Conservation (phyloP, 2,797 vertebrate species). For the Apodemus agrarius region DNA sequence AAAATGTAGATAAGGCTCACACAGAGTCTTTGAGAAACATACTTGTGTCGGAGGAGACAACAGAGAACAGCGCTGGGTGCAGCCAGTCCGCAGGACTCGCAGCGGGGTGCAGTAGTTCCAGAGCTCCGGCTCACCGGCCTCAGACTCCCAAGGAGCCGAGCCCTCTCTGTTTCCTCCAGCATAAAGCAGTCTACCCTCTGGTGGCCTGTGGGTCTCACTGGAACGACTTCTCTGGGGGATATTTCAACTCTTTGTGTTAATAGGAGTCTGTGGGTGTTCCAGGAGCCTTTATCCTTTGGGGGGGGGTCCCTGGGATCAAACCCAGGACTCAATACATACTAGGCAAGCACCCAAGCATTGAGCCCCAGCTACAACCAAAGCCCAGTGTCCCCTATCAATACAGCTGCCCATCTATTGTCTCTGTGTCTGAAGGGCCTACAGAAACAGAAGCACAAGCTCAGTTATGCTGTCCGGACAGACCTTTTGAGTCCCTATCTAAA, state of each 20-base stretch:
- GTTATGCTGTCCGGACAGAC: neutral
- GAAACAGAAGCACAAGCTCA: neutral
- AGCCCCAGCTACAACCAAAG: neutral
- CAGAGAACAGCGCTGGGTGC: neutral
- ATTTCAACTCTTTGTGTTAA: neutral
- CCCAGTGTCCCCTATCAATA: neutral
- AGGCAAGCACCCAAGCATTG: neutral
- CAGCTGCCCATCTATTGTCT: conserved; percentile 59
- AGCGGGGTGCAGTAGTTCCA: neutral
- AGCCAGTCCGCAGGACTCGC: neutral
- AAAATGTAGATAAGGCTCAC: neutral
- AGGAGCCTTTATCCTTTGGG: neutral
- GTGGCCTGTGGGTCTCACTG: neutral
- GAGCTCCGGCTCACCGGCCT: neutral
- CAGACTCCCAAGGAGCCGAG: neutral
- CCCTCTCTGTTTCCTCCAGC: neutral
- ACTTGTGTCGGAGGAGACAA: neutral
- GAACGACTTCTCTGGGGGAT: neutral
- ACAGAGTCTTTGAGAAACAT: neutral
- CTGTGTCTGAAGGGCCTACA: neutral
- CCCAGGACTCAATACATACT: neutral
- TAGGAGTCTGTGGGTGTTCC: neutral
- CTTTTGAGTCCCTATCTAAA: conserved; percentile 2
- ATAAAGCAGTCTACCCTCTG: neutral
- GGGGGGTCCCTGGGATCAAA: neutral